Evolutionary conservation across 2,113 vertebrate species (phyloP).

Genomic region (Miniopterus natalensis): DNA sequence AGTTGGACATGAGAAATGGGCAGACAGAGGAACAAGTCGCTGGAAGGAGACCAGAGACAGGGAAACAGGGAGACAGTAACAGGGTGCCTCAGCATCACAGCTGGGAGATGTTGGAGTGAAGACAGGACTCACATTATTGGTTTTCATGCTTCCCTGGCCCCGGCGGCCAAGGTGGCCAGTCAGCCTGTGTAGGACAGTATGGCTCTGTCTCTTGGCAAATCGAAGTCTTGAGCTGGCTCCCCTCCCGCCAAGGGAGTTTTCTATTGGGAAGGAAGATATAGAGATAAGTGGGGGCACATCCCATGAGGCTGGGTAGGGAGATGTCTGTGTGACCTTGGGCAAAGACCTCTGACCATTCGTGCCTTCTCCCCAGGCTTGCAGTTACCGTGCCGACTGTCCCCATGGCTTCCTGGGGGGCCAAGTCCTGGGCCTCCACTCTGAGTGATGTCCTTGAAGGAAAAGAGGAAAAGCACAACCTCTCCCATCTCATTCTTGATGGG

Average conservation of each 20-base stretch:
- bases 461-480: conserved; percentile 96
- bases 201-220: conserved; percentile 88
- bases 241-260: conserved; percentile 88
- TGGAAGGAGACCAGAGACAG: not conserved
- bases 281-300: not conserved
- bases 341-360: not conserved
- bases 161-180: conserved; percentile 90
- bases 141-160: conserved; percentile 88
- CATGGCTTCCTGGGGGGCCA: not conserved
- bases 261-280: conserved; percentile 59
- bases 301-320: not conserved
- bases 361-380: not conserved
- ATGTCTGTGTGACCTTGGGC: not conserved
- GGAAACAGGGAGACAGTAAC: not conserved
- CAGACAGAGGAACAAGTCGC: not conserved
- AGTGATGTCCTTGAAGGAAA: conserved; percentile 97
- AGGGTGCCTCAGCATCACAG: not conserved
- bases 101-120: not conserved
- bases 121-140: conserved; percentile 90
- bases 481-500: conserved; percentile 99
- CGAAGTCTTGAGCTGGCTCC: conserved; percentile 86
- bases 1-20: not conserved
- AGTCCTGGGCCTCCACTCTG: conserved; percentile 85
- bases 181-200: conserved; percentile 90
- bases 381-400: conserved; percentile 80